Conservation (phyloP, 2,113 vertebrate species). For the Maccullochella peelii region DNA sequence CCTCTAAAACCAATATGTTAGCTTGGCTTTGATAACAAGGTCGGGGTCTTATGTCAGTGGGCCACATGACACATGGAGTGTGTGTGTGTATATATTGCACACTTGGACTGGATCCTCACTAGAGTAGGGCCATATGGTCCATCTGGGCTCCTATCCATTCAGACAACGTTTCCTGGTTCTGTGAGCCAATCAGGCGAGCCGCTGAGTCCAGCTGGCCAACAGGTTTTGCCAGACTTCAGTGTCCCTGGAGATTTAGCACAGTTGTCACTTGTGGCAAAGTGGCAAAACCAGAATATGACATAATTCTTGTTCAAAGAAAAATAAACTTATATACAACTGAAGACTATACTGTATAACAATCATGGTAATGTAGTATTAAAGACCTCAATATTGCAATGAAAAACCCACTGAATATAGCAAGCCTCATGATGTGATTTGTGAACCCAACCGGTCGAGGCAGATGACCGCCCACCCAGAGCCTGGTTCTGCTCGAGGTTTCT, state of each 20-base stretch:
- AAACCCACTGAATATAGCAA: background rate
- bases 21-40: slow-evolving; percentile 13
- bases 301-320: background rate
- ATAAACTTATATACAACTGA: background rate
- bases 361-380: background rate
- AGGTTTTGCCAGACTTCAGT: slow-evolving; percentile 40
- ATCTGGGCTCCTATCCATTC: slow-evolving; percentile 59
- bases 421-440: background rate
- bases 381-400: background rate
- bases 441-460: too few relatives aligned
- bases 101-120: slow-evolving; percentile 46
- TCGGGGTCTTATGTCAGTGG: slow-evolving; percentile 33
- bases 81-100: slow-evolving; percentile 17
- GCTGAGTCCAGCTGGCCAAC: slow-evolving; percentile 43
- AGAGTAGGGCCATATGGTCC: slow-evolving; percentile 68
- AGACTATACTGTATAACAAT: background rate
- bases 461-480: too few relatives aligned
- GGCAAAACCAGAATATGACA: slow-evolving; percentile 19
- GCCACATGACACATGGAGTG: slow-evolving; percentile 24
- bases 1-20: background rate
- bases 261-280: slow-evolving; percentile 33
- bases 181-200: slow-evolving; percentile 55
- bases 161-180: slow-evolving; percentile 52
- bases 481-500: too few relatives aligned
- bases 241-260: slow-evolving; percentile 23